Evolutionary conservation across 2,797 vertebrate genomes (phyloP).

Genomic region (Phyllotis vaccarum): DNA sequence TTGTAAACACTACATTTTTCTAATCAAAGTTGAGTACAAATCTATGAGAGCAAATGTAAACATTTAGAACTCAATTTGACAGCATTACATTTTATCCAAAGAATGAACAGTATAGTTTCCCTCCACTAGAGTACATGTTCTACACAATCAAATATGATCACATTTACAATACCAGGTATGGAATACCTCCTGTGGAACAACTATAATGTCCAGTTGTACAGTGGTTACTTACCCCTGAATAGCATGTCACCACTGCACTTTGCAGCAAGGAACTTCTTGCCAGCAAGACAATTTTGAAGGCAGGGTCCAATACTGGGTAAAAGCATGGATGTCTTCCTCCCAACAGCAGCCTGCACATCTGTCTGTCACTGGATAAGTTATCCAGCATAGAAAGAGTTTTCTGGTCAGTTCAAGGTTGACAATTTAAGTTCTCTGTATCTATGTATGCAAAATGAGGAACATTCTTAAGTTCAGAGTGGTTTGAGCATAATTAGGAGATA

Average conservation of each 20-base stretch:
- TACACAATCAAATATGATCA: not conserved
- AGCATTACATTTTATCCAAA: not conserved
- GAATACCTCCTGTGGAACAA: not conserved
- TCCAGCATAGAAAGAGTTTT: not conserved
- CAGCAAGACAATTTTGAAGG: not conserved
- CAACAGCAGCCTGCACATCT: not conserved
- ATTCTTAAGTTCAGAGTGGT: not conserved
- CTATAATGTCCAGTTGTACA: not conserved
- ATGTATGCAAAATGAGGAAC: not conserved
- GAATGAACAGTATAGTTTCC: not conserved
- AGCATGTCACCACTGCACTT: not conserved
- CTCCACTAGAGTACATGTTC: not conserved
- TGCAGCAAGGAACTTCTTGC: not conserved
- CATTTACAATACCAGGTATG: not conserved
- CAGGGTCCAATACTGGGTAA: not conserved
- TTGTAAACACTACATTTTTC: not conserved
- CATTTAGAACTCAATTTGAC: not conserved
- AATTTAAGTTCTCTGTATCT: not conserved
- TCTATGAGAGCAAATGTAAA: not conserved
- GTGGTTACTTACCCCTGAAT: not conserved
- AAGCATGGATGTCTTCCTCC: not conserved
- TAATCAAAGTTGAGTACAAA: not conserved
- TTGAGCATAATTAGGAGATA: not conserved
- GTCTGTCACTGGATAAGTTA: not conserved
- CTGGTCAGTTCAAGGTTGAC: not conserved